Conservation (phyloP, 2,113 vertebrate species). For the Rhabdornis inornatus region DNA sequence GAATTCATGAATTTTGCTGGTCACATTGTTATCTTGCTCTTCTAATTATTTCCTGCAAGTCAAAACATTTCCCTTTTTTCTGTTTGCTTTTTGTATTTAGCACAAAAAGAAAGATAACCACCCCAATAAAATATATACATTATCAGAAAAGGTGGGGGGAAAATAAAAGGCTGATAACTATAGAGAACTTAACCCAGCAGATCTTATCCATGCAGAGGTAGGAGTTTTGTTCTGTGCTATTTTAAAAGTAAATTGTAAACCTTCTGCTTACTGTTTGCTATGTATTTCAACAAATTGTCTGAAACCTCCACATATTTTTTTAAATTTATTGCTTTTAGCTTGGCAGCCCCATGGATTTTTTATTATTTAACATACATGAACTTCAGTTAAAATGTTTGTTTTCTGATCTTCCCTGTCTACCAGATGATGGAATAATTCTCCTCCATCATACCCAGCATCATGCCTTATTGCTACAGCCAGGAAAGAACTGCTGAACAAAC, state of each 20-base stretch:
- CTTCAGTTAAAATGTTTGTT: not conserved
- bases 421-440: not conserved
- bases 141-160: not conserved
- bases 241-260: not conserved
- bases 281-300: not conserved
- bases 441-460: not conserved
- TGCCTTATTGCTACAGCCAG: not conserved
- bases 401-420: not conserved
- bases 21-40: not conserved
- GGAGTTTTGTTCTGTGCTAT: not conserved
- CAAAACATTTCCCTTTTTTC: not conserved
- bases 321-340: not conserved
- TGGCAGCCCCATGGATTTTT: not conserved
- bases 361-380: not conserved
- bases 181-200: not conserved
- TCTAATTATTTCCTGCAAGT: not conserved
- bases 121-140: not conserved
- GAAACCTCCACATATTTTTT: not conserved
- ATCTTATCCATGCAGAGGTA: not conserved
- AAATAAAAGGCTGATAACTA: not conserved
- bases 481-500: not conserved
- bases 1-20: not conserved
- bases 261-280: not conserved
- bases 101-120: not conserved
- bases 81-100: not conserved